Percentiles rank a stretch among this genome's conserved stretches.
Conservation (phyloP, 2,797 vertebrate species). For the Lepus townsendii region DNA sequence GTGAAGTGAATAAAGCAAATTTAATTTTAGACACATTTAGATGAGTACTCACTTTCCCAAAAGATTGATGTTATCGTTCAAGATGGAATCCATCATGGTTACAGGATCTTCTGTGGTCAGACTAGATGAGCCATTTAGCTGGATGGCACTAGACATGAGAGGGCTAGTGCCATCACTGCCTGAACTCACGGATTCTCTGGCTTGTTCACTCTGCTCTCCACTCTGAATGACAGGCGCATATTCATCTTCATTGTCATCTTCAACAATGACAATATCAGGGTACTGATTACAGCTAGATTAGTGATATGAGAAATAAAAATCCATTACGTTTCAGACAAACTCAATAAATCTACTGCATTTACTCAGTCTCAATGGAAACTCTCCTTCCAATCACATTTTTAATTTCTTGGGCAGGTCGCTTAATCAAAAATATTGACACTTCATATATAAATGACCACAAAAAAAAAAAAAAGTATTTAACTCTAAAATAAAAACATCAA, state of each 20-base stretch:
- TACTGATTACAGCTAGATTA: conserved; percentile 86
- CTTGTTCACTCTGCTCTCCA: conserved; percentile 84
- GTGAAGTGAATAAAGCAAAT: background rate
- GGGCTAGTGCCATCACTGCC: conserved; percentile 82
- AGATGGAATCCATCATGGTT: conserved; percentile 98
- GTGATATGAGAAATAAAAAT: conserved; percentile 39
- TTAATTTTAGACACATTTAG: background rate
- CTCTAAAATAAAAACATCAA: conserved; percentile 31
- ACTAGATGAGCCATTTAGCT: conserved; percentile 91
- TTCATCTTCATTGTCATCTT: conserved; percentile 91
- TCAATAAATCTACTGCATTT: background rate
- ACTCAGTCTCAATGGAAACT: conserved; percentile 37
- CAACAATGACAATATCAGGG: conserved; percentile 91
- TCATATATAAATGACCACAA: background rate
- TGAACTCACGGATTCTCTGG: conserved; percentile 80
- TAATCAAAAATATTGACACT: background rate
- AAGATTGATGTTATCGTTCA: conserved; percentile 96
- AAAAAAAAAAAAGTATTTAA: conserved; percentile 9
- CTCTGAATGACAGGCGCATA: conserved; percentile 88
- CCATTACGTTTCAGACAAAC: conserved; percentile 39
- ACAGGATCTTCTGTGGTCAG: conserved; percentile 95
- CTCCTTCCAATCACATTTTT: conserved; percentile 3
- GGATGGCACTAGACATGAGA: conserved; percentile 90
- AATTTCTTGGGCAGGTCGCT: background rate
- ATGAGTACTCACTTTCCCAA: conserved; percentile 95